Evolutionary conservation across 2,797 vertebrate species (phyloP), one percentile per base, ranked within the genome.

Genomic region (Thalassophryne amazonica): DNA sequence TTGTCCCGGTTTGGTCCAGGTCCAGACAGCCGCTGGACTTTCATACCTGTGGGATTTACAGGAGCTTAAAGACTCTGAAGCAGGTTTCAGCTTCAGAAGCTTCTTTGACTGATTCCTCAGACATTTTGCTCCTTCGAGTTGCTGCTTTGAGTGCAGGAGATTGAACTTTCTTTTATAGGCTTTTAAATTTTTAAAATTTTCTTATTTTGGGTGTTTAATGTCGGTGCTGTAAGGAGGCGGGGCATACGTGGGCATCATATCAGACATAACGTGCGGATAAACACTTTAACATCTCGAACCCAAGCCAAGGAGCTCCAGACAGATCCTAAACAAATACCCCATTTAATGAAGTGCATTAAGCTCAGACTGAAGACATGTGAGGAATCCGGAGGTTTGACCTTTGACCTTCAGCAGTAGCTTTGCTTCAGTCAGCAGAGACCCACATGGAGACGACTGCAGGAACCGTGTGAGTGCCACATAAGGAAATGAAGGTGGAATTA

Each of bases 401-500:
- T 20, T 37, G 18, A 42, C 48, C 65, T 38, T 60, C 47, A 21
- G 3, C 9, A 36, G 10, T 3, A 17, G 30, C 13, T 30, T 18
- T 34, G 18, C 34, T 8, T 30, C 51, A 12, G 67, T 41, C 60
- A 68, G 65, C 67, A 50, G 39, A 59, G 46, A 43, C 50, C 34
- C 21, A 41, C 24, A 1, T 22, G 51, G 30, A 18, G 34, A 31
- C 73, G 79, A 75, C 58, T 78, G 82, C 86, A 78, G 60, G 73
- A 76, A 57, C 78, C 88, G 71, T 87, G 80, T 86, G 86, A 80
- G 59, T 27, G 60, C 86, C 85, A 78, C 37, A 88, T 80, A 89
- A 85, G 89, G 89, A 78, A 73, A 78, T 64, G 58, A 63, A 61
- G 69, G 76, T 76, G 80, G 70, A 82, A 85, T 82, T 37, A 72